Percentiles rank a stretch among this genome's conserved stretches.
phyloP scores from a whole-genome alignment of 2,888 invertebrate genomes.

The Pheosia tremula region DNA sequence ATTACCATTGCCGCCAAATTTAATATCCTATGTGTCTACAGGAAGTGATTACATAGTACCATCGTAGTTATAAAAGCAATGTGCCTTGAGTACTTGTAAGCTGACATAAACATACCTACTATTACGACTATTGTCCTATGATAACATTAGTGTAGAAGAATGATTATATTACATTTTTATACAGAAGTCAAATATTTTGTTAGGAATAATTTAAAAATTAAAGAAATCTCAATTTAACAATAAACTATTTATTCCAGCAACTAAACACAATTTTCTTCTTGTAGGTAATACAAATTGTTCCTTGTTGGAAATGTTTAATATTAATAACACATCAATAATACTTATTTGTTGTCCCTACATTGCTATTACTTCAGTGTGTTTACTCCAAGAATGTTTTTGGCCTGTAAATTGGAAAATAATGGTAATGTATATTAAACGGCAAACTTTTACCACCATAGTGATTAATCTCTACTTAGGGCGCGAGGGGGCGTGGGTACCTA shows the following conservation, averaged over 20 bases:
- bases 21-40: slow-evolving; percentile 71
- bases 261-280: slow-evolving; percentile 30
- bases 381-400: slow-evolving; percentile 77
- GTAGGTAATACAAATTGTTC: slow-evolving; percentile 21
- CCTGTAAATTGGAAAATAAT: slow-evolving; percentile 53
- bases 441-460: not conserved
- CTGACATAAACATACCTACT: slow-evolving; percentile 16
- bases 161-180: slow-evolving; percentile 61
- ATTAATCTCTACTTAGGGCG: no score
- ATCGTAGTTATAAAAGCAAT: slow-evolving; percentile 50
- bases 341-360: slow-evolving; percentile 11
- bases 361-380: slow-evolving; percentile 66
- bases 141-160: slow-evolving; percentile 64
- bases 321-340: slow-evolving; percentile 12
- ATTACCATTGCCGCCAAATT: slow-evolving; percentile 86
- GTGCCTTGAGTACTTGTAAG: slow-evolving; percentile 41
- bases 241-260: slow-evolving; percentile 66
- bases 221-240: slow-evolving; percentile 57
- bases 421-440: not conserved
- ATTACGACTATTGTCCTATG: slow-evolving; percentile 39
- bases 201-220: slow-evolving; percentile 36
- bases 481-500: no score
- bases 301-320: slow-evolving; percentile 27
- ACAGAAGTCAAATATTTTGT: slow-evolving; percentile 52
- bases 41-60: slow-evolving; percentile 81